These are phyloP conservation scores for Falco concolor DNA, from an alignment of 2,797 vertebrate genomes.

Conservation along the genomic window DNA sequence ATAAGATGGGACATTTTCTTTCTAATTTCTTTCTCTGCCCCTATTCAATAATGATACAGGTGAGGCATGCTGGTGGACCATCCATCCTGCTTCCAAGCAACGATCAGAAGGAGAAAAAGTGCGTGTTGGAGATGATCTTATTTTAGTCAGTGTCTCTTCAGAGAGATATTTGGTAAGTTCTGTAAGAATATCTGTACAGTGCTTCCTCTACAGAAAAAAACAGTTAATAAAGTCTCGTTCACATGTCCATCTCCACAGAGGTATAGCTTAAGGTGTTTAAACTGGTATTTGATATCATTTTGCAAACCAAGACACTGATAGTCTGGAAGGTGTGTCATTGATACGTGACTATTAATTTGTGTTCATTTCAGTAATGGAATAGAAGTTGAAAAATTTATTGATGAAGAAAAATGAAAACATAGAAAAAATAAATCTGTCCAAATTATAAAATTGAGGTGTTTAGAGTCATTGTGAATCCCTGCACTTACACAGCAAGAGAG, in stretches of 20 bases:
- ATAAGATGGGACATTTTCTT: background rate
- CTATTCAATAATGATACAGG: constrained; percentile 67
- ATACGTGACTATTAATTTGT: background rate
- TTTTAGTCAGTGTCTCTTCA: constrained; percentile 93
- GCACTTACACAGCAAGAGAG: background rate
- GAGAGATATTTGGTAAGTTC: constrained; percentile 92
- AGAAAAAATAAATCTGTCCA: background rate
- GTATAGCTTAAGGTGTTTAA: background rate
- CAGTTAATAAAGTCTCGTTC: background rate
- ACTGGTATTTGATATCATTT: background rate
- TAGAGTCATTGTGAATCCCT: background rate
- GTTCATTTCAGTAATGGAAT: background rate
- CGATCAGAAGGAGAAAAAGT: constrained; percentile 96
- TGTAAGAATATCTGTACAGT: background rate
- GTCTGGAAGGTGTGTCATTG: background rate
- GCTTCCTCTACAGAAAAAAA: constrained; percentile 70
- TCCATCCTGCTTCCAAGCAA: constrained; percentile 95
- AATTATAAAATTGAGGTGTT: background rate
- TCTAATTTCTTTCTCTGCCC: background rate
- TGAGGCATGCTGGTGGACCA: constrained; percentile 97
- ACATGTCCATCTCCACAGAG: background rate
- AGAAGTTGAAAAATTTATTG: background rate
- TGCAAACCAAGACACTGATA: background rate
- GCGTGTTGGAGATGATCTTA: constrained; percentile 93
- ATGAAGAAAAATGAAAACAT: background rate